A percentile compares a stretch with the other conserved stretches of the same genome.
Conservation (phyloP, 1,140 invertebrate species). For the Sminthurinus signatus region DNA sequence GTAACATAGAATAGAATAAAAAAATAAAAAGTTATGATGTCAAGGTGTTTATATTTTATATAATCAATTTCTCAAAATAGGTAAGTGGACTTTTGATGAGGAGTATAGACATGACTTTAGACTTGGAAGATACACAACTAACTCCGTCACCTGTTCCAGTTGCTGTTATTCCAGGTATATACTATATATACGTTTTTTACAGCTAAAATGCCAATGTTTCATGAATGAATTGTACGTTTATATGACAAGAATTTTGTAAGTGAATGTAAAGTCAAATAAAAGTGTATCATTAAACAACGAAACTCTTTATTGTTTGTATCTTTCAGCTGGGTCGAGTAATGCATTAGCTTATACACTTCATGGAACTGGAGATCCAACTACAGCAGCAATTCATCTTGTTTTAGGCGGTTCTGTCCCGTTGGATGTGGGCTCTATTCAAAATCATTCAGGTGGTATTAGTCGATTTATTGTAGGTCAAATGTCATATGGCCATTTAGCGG, state of each 20-base stretch:
- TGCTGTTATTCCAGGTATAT: conserved; percentile 72
- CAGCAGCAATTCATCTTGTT: conserved; percentile 73
- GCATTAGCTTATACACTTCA: conserved; percentile 72
- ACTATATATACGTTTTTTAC: too few species aligned
- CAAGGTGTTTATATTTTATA: too few species aligned
- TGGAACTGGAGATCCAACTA: conserved; percentile 74
- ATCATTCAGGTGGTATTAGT: conserved; percentile 27
- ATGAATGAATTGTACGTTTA: too few species aligned
- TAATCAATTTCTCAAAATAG: too few species aligned
- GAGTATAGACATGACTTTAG: conserved; percentile 47
- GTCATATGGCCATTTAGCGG: conserved; percentile 83
- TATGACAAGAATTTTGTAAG: too few species aligned
- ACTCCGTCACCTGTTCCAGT: conserved; percentile 58
- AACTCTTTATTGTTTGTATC: too few species aligned
- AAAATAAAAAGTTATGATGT: too few species aligned
- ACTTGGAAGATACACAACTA: conserved; percentile 56
- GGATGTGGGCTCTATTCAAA: conserved; percentile 32
- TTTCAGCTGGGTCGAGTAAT: conserved; percentile 62
- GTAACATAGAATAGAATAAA: too few species aligned
- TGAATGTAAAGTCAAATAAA: too few species aligned
- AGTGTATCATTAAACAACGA: too few species aligned
- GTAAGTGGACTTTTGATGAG: conserved; percentile 63
- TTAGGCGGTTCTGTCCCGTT: conserved; percentile 51
- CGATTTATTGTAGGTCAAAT: conserved; percentile 60
- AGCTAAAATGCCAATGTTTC: too few species aligned